These are phyloP conservation scores for Antheraea assamensis DNA, from an alignment of 2,888 invertebrate species.

Conservation along the genomic window DNA sequence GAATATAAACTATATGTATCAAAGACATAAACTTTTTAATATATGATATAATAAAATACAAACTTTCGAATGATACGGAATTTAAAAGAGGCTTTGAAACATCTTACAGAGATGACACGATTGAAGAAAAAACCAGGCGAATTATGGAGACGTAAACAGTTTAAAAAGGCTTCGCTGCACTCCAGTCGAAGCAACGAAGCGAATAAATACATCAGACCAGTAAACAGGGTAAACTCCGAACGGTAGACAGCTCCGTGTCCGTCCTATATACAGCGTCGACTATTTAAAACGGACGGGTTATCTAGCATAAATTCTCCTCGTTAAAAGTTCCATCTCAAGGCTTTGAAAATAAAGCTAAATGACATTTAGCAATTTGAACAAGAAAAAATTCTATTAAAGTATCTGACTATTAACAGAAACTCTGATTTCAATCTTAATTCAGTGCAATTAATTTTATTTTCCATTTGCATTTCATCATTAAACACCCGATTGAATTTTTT, in stretches of 20 bases:
- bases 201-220: conserved; percentile 56
- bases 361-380: neutral
- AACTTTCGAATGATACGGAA: neutral
- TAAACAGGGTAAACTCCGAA: conserved; percentile 51
- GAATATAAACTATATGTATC: neutral
- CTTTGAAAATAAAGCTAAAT: neutral
- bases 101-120: conserved; percentile 35
- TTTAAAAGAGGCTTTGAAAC: conserved; percentile 22
- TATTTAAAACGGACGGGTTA: neutral
- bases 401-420: neutral
- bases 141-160: conserved; percentile 65
- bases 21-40: neutral
- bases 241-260: conserved; percentile 28
- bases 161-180: conserved; percentile 60
- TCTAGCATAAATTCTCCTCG: neutral
- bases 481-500: neutral
- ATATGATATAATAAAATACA: neutral
- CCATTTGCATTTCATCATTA: neutral
- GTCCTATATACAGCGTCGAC: neutral
- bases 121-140: conserved; percentile 36
- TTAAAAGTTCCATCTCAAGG: neutral
- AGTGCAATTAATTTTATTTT: neutral
- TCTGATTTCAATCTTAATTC: neutral
- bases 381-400: neutral
- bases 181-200: conserved; percentile 58